Evolutionary conservation across 2,113 vertebrate genomes (phyloP), one percentile per base, ranked within the genome.

Genomic region (Tragulus kanchil): DNA sequence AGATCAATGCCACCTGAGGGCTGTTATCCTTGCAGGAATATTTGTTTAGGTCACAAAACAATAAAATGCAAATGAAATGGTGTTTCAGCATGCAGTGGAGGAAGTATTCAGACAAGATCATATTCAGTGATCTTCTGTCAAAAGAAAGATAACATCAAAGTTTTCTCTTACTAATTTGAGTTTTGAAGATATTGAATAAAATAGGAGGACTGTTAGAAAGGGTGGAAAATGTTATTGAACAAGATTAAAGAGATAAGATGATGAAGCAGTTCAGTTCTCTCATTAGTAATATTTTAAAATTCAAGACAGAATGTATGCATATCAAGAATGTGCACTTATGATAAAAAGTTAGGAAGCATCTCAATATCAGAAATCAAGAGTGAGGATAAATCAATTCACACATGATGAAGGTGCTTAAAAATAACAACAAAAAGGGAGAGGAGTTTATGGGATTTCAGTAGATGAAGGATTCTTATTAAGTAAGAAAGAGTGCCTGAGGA

Each of bases 131-230:
- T 94, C 62, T 58, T 56, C 81, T 92, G 28, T 85, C 75, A 96
- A 94, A 95, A 95, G 78, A 59, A 96, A 97, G 31, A n/a, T 64
- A 93, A 90, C 94, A 95, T 95, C 97, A 97, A 98, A 95, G 93
- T 75, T 91, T 90, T 89, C 36, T 81, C 23, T 56, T 71, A 58
- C 52, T 95, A 93, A 92, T 97, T 93, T 97, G 95, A 94, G 87
- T 85, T 97, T 89, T 97, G 75, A 97, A 82, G 94, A 65, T 81
- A 82, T 31, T 69, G 42, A 96, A 94, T 89, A 92, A 97, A 97
- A 90, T 28, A 89, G 58, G 45, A 95, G 21, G 65, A 28, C 69
- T 96, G 23, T 61, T 87, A 90, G 54, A 85, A 85, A 90, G 81
- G 52, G 19, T 75, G 42, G 86, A 85, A 96, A 95, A 77, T 97